A percentile compares a stretch with the other conserved stretches of the same genome.
Evolutionary conservation across 2,888 invertebrate genomes (phyloP).

Genomic region (Cenopis cana): DNA sequence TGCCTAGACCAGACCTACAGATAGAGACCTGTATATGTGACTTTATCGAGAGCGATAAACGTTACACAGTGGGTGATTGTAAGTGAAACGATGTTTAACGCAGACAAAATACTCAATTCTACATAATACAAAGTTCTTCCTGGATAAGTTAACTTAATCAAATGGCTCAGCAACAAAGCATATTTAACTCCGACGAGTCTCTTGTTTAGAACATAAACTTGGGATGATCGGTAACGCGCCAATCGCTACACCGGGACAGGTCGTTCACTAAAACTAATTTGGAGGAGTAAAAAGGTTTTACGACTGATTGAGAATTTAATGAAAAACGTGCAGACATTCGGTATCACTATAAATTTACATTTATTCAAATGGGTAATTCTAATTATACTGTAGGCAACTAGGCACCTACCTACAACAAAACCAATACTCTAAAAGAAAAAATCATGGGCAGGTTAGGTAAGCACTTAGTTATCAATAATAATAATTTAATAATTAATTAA

Average conservation of each 20-base stretch:
- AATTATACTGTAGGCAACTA: neutral
- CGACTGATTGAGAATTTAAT: constrained; percentile 42
- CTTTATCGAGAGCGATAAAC: constrained; percentile 18
- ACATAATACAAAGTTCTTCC: neutral
- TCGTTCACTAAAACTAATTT: constrained; percentile 40
- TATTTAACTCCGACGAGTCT: constrained; percentile 10
- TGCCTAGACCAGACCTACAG: constrained; percentile 50
- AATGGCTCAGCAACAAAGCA: constrained; percentile 24
- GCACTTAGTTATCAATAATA: too few relatives aligned
- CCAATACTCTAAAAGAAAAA: too few relatives aligned
- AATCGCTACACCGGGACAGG: constrained; percentile 29
- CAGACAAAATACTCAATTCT: neutral
- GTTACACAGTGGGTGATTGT: constrained; percentile 2
- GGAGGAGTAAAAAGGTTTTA: constrained; percentile 33
- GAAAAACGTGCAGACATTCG: constrained; percentile 39
- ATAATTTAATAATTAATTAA: too few relatives aligned
- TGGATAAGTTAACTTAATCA: neutral
- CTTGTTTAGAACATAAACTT: constrained; percentile 35
- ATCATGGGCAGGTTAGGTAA: too few relatives aligned
- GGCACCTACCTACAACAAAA: neutral
- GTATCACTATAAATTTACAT: neutral
- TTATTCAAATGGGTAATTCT: neutral
- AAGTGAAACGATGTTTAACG: neutral
- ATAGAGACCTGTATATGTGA: constrained; percentile 13
- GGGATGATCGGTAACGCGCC: constrained; percentile 35